Conservation (phyloP, 2,113 vertebrate genomes). For the Spea bombifrons region DNA sequence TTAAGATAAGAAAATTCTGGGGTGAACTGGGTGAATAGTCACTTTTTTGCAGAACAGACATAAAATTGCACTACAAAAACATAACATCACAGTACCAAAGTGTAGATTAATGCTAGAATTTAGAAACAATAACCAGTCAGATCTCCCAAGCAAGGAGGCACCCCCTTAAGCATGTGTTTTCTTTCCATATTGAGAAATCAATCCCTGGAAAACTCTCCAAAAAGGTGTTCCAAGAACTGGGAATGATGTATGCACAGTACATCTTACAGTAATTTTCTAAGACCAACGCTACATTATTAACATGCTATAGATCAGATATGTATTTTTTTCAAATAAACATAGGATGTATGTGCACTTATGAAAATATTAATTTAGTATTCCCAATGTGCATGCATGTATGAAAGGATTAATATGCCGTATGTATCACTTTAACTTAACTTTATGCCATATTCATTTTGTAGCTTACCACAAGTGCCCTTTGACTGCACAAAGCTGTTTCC, state of each 20-base stretch:
- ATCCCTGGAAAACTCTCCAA: neutral
- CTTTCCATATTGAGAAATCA: neutral
- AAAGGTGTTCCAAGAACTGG: conserved; percentile 9
- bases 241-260: neutral
- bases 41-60: too few relatives aligned
- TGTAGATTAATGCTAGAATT: too few relatives aligned
- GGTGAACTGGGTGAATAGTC: too few relatives aligned
- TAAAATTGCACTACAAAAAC: too few relatives aligned
- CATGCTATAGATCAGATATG: conserved; percentile 21
- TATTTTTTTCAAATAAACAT: conserved; percentile 22
- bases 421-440: conserved; percentile 15
- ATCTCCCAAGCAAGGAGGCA: too few relatives aligned
- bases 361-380: conserved; percentile 34
- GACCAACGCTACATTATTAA: neutral
- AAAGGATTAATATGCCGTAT: conserved; percentile 14
- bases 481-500: conserved; percentile 14
- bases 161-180: too few relatives aligned
- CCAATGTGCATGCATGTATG: conserved; percentile 13
- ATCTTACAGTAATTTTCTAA: neutral
- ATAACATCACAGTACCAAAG: too few relatives aligned
- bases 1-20: too few relatives aligned
- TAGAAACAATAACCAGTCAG: too few relatives aligned
- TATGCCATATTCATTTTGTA: neutral
- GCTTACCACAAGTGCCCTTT: conserved; percentile 19
- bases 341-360: neutral